phyloP scores from a whole-genome alignment of 2,888 invertebrate species.

The Lapara coniferarum region DNA sequence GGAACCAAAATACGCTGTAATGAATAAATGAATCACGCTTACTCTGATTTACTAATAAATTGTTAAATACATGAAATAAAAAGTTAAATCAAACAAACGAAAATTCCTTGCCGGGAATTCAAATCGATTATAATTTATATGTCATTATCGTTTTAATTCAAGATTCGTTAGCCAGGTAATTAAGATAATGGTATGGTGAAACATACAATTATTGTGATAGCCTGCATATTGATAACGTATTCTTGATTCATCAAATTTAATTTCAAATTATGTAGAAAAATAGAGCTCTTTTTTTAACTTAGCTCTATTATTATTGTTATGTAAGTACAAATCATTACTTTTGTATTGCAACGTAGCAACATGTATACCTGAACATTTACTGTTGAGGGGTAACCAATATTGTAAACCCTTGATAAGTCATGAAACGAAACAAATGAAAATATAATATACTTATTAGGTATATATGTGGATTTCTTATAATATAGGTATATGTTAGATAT shows the following conservation, averaged over 20 bases:
- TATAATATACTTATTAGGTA: too few species aligned
- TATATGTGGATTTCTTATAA: too few species aligned
- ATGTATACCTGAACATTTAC: too few species aligned
- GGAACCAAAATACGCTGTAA: background rate
- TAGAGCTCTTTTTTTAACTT: too few species aligned
- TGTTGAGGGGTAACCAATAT: too few species aligned
- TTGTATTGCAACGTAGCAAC: too few species aligned
- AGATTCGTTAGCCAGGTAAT: slow-evolving; percentile 28
- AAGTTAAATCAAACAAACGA: background rate
- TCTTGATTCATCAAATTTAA: background rate
- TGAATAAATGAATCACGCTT: background rate
- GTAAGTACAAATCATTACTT: too few species aligned
- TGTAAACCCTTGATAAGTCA: too few species aligned
- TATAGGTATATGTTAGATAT: too few species aligned
- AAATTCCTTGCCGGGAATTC: background rate
- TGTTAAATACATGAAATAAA: background rate
- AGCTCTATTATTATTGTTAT: too few species aligned
- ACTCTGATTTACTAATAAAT: background rate
- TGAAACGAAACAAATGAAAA: too few species aligned
- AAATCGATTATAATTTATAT: slow-evolving; percentile 26
- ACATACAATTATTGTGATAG: background rate
- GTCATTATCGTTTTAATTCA: slow-evolving; percentile 27
- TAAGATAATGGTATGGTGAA: slow-evolving; percentile 25
- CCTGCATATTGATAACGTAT: background rate
- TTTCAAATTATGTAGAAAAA: background rate